These are phyloP conservation scores for Volucella zonaria DNA, from an alignment of 2,888 invertebrate species.

Conservation along the genomic window DNA sequence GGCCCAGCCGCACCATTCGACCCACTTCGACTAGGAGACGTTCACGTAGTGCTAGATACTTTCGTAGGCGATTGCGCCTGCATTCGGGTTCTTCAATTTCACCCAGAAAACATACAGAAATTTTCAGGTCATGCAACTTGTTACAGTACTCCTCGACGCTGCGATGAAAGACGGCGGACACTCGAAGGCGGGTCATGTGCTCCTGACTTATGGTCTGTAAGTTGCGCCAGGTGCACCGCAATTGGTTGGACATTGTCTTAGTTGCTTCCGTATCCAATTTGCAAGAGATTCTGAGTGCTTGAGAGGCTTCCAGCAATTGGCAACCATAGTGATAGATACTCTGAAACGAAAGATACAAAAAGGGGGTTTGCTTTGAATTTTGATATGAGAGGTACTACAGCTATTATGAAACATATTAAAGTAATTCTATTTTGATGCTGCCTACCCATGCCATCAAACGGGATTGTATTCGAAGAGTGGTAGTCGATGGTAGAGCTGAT, in stretches of 20 bases:
- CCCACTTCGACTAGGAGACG: slow-evolving; percentile 88
- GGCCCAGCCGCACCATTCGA: slow-evolving; percentile 88
- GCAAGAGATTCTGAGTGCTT: slow-evolving; percentile 88
- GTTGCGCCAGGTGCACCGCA: slow-evolving; percentile 88
- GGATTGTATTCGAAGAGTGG: slow-evolving; percentile 14
- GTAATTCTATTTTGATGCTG: neutral
- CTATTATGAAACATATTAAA: slow-evolving; percentile 38
- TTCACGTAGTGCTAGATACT: slow-evolving; percentile 85
- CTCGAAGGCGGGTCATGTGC: slow-evolving; percentile 89
- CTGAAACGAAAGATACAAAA: slow-evolving; percentile 81
- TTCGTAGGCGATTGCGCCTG: slow-evolving; percentile 83
- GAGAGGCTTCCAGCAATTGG: slow-evolving; percentile 89
- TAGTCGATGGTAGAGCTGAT: slow-evolving; percentile 45
- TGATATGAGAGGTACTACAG: too few species aligned
- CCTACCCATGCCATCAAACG: slow-evolving; percentile 14
- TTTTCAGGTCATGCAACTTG: slow-evolving; percentile 85
- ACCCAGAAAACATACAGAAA: slow-evolving; percentile 84
- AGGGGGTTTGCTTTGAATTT: slow-evolving; percentile 1
- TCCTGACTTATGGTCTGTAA: slow-evolving; percentile 88
- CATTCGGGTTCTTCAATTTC: slow-evolving; percentile 82
- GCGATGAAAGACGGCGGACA: slow-evolving; percentile 89
- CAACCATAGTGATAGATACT: slow-evolving; percentile 92
- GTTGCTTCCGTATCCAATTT: slow-evolving; percentile 85
- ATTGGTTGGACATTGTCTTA: slow-evolving; percentile 84
- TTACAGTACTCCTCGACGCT: slow-evolving; percentile 87